phyloP scores from a whole-genome alignment of 2,888 invertebrate genomes.

The Nebria salina region DNA sequence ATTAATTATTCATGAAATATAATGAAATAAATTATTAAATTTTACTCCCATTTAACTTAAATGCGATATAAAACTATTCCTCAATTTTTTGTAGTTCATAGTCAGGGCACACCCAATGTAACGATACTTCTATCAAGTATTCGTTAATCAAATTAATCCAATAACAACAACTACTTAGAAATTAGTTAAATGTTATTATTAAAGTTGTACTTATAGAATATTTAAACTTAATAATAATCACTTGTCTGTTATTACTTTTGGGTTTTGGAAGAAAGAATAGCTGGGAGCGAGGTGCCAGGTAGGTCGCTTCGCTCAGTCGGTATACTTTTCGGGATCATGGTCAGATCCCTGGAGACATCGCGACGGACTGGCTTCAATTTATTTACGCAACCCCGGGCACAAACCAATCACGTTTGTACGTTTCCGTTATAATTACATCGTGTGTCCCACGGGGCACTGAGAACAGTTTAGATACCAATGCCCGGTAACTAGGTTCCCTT shows the following conservation, averaged over 20 bases:
- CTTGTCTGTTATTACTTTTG: neutral
- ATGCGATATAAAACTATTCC: too few species aligned
- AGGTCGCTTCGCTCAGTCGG: neutral
- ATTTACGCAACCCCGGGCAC: slow-evolving; percentile 37
- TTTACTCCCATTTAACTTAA: too few species aligned
- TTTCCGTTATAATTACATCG: slow-evolving; percentile 45
- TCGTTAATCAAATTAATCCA: too few species aligned
- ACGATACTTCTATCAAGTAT: too few species aligned
- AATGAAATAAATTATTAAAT: too few species aligned
- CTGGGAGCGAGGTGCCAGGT: neutral
- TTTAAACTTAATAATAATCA: neutral
- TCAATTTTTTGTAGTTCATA: too few species aligned
- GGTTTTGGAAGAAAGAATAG: neutral
- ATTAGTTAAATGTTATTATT: neutral
- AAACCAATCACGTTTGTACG: slow-evolving; percentile 45
- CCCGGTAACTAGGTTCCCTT: slow-evolving; percentile 37
- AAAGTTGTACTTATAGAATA: neutral
- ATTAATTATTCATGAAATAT: too few species aligned
- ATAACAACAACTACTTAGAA: neutral
- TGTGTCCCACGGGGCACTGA: slow-evolving; percentile 30
- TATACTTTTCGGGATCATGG: slow-evolving; percentile 12
- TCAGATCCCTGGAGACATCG: slow-evolving; percentile 20
- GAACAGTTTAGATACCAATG: slow-evolving; percentile 42
- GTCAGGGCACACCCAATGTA: too few species aligned
- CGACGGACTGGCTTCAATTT: slow-evolving; percentile 42